Base-by-base conservation (phyloP, 2,113 vertebrate species). In the Anoplopoma fimbria region DNA sequence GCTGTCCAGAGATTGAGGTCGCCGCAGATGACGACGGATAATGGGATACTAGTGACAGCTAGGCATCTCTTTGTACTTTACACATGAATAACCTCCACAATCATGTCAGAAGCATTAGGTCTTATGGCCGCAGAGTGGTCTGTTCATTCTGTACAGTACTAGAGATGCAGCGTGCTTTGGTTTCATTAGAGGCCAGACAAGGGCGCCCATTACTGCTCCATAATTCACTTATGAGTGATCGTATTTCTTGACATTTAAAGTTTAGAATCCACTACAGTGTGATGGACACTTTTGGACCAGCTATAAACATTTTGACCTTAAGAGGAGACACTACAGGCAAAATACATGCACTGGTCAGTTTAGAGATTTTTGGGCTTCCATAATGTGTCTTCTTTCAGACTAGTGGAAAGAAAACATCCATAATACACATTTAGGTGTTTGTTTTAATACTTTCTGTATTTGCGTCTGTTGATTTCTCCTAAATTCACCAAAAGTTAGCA, bases 21-120 rank as follows among this genome's bases (percentile, higher is more conserved):
- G 21, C 63, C 1, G 68, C 47, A 57, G 55, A 80, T 83, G 85
- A 83, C 58, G 83, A 31, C 76, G 27, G 75, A 86, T 85, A 79
- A 89, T 85, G 85, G 87, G 79, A 85, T 67, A 77, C 47, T 21
- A 80, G 81, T 83, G 85, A 84, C 83, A 89, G 87, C 78, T 6
- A 17, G 55, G 83, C 85, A 33, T 82, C 86, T 79, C 90, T 73
- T 33, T 82, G 87, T 89, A 55, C 85, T 89, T 92, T 36, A 69
- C 88, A 82, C 88, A 86, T 83, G 83, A 87, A 67, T 73, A 71
- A 31, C 58, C 69, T 68, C 58, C 70, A 67, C 34, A 45, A 62
- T 64, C 73, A 82, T 69, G 70, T 84, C 87, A 85, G 76, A 87
- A 78, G 82, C 81, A 75, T 80, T 84, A 51, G 53, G 53, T 74